These are phyloP conservation scores for Catocala sponsa DNA, from an alignment of 2,888 invertebrate species.

Conservation along the genomic window DNA sequence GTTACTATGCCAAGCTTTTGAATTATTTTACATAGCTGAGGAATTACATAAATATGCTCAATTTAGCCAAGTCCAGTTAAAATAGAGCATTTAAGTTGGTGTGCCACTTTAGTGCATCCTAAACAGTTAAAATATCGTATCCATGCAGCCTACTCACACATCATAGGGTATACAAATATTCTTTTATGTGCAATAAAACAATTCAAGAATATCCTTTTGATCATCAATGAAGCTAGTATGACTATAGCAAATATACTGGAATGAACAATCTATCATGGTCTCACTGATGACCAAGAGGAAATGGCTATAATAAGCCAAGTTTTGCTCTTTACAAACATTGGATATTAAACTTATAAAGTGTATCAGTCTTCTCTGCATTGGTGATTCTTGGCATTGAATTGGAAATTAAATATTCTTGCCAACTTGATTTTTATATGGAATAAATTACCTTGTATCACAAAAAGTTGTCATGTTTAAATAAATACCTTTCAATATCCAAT, in stretches of 20 bases:
- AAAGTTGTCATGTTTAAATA: constrained; percentile 24
- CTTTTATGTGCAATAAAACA: constrained; percentile 13
- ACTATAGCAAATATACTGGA: constrained; percentile 32
- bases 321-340: constrained; percentile 17
- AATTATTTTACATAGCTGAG: constrained; percentile 8
- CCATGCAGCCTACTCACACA: constrained; percentile 8
- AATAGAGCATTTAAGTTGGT: constrained; percentile 14
- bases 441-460: constrained; percentile 53
- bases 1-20: constrained; percentile 3
- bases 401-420: constrained; percentile 31
- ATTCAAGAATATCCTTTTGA: constrained; percentile 30
- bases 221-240: constrained; percentile 29
- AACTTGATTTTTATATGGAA: constrained; percentile 28
- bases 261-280: constrained; percentile 38
- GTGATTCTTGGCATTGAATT: constrained; percentile 44
- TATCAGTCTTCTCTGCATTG: constrained; percentile 41
- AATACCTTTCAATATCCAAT: constrained; percentile 11
- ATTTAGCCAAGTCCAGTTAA: constrained; percentile 6
- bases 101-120: constrained; percentile 11
- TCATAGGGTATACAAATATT: background rate
- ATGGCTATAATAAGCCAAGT: constrained; percentile 23
- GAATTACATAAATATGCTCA: background rate
- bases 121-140: constrained; percentile 6
- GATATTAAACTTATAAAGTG: constrained; percentile 34
- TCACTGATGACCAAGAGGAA: constrained; percentile 36